Evolutionary conservation across 1,140 invertebrate species (phyloP), one percentile per base, ranked within the genome.

Genomic region (Pentalonia nigronervosa): DNA sequence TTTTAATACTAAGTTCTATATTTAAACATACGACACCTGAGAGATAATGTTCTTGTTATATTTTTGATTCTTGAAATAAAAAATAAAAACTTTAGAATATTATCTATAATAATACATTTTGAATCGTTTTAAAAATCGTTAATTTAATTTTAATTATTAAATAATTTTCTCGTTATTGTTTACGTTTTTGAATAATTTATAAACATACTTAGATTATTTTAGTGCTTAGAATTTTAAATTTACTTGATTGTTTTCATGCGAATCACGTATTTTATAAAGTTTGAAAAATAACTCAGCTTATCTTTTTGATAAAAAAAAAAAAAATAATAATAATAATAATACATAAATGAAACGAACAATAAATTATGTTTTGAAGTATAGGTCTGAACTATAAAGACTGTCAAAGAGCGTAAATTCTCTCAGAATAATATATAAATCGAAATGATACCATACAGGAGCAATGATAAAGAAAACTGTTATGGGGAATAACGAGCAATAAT

Each of bases 391-490:
- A 90, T 60, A 60, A 67, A 90, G 21, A 90, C 89, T 60, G 89
- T 90, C 53, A 67, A 60, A 90, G 53, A 34, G 60, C 45, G 91
- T 84, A 53, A 83, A 93, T 83, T 93, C 47, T 84, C 91, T 93
- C 91, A 34, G 53, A 93, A 86, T 93, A 84, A 92, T 93, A 92
- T 93, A 93, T 84, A 36, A 84, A 93, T 93, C 91, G 91, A 93
- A 93, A 93, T 56, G 81, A 93, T 91, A 20, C 41, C 20, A 41
- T 81, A 76, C 90, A 81, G 30, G 47, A 91, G 45, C 91, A 53
- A 34, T 93, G 91, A 93, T 93, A 93, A 93, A 93, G 76, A 93
- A 91, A 93, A 93, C 91, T 81, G 67, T 93, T 93, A 93, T 84
- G 91, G 48, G 36, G 47, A 91, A 83, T 83, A 84, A 93, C 81